Conservation (phyloP, 2,797 vertebrate species). For the Carapus acus region DNA sequence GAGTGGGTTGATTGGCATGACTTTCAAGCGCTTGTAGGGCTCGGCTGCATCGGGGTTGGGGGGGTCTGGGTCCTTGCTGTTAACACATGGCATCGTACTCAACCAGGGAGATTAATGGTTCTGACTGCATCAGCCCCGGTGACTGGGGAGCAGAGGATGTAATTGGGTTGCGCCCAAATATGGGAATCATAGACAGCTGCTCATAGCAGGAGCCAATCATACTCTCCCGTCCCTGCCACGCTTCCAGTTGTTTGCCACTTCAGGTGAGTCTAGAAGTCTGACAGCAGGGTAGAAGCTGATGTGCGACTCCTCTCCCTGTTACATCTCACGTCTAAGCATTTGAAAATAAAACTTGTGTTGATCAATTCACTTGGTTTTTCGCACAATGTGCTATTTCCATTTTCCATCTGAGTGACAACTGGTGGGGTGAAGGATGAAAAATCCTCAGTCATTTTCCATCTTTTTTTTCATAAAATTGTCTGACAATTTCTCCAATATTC, state of each 20-base stretch:
- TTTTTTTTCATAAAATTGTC: no score
- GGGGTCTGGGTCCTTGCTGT: conserved; percentile 60
- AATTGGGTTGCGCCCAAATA: conserved; percentile 77
- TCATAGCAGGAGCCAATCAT: conserved; percentile 78
- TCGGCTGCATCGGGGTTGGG: conserved; percentile 46
- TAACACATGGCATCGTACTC: conserved; percentile 72
- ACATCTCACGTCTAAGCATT: conserved; percentile 29
- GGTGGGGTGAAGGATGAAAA: no score
- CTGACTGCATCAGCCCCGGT: conserved; percentile 72
- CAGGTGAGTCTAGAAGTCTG: conserved; percentile 50
- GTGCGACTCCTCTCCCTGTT: conserved; percentile 34
- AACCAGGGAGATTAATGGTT: conserved; percentile 78
- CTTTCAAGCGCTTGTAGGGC: conserved; percentile 65
- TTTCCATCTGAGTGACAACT: no score
- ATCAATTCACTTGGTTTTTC: conserved; percentile 12
- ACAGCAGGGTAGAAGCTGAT: conserved; percentile 37
- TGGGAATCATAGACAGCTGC: conserved; percentile 74
- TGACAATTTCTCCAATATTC: no score
- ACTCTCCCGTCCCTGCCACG: conserved; percentile 60
- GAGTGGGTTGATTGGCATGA: conserved; percentile 71
- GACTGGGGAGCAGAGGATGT: conserved; percentile 74
- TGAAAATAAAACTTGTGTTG: conserved; percentile 28
- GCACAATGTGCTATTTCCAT: no score
- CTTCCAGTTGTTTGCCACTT: conserved; percentile 68
- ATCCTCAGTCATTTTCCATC: no score